These are phyloP conservation scores for Andrena flavipes DNA, from an alignment of 2,888 invertebrate genomes.

Conservation along the genomic window DNA sequence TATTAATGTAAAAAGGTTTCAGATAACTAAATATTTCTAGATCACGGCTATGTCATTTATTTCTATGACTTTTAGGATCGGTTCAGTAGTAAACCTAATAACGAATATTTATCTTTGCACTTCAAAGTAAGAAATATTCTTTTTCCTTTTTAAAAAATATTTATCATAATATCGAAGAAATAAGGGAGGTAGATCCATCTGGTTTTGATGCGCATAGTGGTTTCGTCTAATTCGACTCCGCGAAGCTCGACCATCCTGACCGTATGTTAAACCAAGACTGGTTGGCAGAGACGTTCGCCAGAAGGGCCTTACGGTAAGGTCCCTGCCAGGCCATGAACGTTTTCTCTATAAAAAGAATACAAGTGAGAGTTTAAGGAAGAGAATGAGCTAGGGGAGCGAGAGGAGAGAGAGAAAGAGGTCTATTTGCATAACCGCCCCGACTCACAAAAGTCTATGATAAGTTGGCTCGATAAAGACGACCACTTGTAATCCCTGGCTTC, in stretches of 20 bases:
- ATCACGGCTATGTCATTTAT: too few species aligned
- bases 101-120: too few species aligned
- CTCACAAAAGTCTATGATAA: constrained; percentile 75
- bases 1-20: too few species aligned
- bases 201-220: constrained; percentile 8
- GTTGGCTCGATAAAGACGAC: constrained; percentile 74
- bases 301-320: constrained; percentile 70
- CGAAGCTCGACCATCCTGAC: constrained; percentile 26
- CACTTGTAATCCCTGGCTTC: constrained; percentile 74
- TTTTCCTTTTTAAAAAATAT: background rate
- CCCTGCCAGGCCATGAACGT: constrained; percentile 60
- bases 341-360: constrained; percentile 64
- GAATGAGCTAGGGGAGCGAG: constrained; percentile 42
- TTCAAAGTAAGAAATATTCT: too few species aligned
- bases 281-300: constrained; percentile 67
- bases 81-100: too few species aligned
- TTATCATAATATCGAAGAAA: background rate
- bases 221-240: constrained; percentile 38
- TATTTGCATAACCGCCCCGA: constrained; percentile 74
- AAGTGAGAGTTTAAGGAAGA: constrained; percentile 36
- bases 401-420: constrained; percentile 43
- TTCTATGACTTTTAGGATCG: too few species aligned
- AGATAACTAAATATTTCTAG: too few species aligned
- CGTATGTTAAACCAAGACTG: constrained; percentile 59
- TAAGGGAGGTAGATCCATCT: background rate